Percentiles rank a stretch among this genome's conserved stretches.
These are phyloP conservation scores for Cremastinae sp. DNA, from an alignment of 2,888 invertebrate genomes.

Conservation along the genomic window DNA sequence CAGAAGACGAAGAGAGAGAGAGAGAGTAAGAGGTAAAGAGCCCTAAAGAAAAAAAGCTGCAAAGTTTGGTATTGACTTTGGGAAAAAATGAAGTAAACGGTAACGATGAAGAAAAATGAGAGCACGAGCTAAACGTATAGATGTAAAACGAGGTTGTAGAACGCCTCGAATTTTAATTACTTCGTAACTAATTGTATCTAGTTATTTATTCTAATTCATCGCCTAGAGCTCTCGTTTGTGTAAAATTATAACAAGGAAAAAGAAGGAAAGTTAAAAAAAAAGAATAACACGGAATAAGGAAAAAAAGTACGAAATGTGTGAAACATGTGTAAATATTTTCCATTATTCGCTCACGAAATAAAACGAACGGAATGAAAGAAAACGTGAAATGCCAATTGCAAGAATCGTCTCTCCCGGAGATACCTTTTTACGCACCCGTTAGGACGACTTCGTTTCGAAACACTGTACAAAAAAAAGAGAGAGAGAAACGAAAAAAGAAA, in stretches of 20 bases:
- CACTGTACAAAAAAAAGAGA: slow-evolving; percentile 58
- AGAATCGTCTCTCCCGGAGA: slow-evolving; percentile 66
- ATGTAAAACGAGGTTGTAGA: slow-evolving; percentile 28
- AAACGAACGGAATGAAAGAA: slow-evolving; percentile 47
- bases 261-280: slow-evolving; percentile 14
- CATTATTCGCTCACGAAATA: slow-evolving; percentile 71
- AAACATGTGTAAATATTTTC: slow-evolving; percentile 74
- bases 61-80: slow-evolving; percentile 5
- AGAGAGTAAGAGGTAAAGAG: slow-evolving; percentile 3
- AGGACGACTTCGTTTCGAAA: slow-evolving; percentile 57
- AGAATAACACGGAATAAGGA: slow-evolving; percentile 23
- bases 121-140: slow-evolving; percentile 14
- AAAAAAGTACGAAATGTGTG: slow-evolving; percentile 60
- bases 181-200: slow-evolving; percentile 68
- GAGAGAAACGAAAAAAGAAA: slow-evolving; percentile 8
- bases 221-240: slow-evolving; percentile 67
- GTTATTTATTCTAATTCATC: slow-evolving; percentile 71
- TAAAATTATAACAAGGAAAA: slow-evolving; percentile 55
- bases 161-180: slow-evolving; percentile 63
- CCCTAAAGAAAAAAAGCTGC: neutral
- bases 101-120: slow-evolving; percentile 16
- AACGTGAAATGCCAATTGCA: slow-evolving; percentile 63
- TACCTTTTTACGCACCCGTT: slow-evolving; percentile 71
- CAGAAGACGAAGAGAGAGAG: slow-evolving; percentile 58
- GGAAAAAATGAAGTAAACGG: slow-evolving; percentile 8